Conservation (phyloP, 2,113 vertebrate species). For the Nettapus auritus region DNA sequence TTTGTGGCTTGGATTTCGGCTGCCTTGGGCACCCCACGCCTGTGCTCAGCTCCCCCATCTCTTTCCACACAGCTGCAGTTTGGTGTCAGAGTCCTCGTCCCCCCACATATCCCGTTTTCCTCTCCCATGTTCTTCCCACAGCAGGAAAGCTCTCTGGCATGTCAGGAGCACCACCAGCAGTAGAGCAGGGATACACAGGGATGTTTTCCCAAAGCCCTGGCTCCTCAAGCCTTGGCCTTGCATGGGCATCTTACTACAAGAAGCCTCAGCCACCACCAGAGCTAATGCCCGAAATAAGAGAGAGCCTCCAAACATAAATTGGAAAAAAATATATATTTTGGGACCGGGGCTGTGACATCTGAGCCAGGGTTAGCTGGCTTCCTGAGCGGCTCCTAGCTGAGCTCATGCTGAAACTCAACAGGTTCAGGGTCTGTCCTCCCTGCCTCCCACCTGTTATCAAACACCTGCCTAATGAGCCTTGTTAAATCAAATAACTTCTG, state of each 20-base stretch:
- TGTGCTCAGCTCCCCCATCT: rapidly evolving
- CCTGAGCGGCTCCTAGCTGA: not conserved
- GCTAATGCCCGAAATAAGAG: not conserved
- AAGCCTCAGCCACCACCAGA: rapidly evolving
- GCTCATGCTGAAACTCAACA: not conserved
- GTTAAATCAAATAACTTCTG: not conserved
- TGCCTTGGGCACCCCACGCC: not conserved
- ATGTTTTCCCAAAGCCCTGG: not conserved
- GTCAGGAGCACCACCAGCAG: not conserved
- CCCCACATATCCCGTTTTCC: not conserved
- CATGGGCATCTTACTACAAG: rapidly evolving
- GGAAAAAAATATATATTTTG: not conserved
- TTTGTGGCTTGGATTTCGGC: not conserved
- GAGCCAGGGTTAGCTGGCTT: not conserved
- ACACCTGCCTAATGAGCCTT: not conserved
- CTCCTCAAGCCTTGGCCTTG: not conserved
- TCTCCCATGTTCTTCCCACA: not conserved
- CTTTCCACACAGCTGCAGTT: rapidly evolving
- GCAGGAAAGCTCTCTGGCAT: not conserved
- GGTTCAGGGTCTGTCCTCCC: not conserved
- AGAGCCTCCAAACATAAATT: not conserved
- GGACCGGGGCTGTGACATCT: rapidly evolving
- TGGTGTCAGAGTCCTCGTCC: rapidly evolving
- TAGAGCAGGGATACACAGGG: not conserved
- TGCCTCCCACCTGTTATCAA: not conserved